Evolutionary conservation across 2,888 invertebrate species (phyloP).

Genomic region (Drosophila mulleri): DNA sequence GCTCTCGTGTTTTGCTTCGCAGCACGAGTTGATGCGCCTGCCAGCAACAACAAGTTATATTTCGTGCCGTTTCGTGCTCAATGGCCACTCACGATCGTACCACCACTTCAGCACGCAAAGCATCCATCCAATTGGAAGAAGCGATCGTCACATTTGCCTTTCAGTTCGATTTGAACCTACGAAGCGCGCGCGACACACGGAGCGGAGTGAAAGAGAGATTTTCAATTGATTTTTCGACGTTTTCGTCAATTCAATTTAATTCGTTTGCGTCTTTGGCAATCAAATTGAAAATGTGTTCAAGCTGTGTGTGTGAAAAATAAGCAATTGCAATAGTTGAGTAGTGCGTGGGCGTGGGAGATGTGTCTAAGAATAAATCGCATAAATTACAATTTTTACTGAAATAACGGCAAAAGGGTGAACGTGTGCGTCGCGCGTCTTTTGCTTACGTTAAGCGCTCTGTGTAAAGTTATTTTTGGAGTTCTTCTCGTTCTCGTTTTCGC

Average conservation of each 20-base stretch:
- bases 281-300: constrained; percentile 27
- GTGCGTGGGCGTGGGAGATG: neutral
- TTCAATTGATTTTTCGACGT: constrained; percentile 4
- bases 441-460: constrained; percentile 49
- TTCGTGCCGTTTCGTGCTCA: constrained; percentile 15
- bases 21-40: constrained; percentile 5
- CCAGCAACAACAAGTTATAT: neutral
- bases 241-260: constrained; percentile 15
- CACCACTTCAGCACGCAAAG: constrained; percentile 24
- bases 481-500: constrained; percentile 26
- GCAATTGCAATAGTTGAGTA: constrained; percentile 27
- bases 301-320: constrained; percentile 4
- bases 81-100: constrained; percentile 29
- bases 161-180: constrained; percentile 68
- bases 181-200: constrained; percentile 45
- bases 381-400: constrained; percentile 37
- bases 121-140: constrained; percentile 57
- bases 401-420: constrained; percentile 4
- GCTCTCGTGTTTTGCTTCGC: constrained; percentile 11
- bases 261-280: constrained; percentile 25
- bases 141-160: constrained; percentile 47
- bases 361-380: constrained; percentile 33
- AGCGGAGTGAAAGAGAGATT: constrained; percentile 4
- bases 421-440: constrained; percentile 21
- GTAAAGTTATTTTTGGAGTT: constrained; percentile 64